Base-by-base conservation (phyloP, 2,888 invertebrate genomes). In the Chaitophorus viminalis region DNA sequence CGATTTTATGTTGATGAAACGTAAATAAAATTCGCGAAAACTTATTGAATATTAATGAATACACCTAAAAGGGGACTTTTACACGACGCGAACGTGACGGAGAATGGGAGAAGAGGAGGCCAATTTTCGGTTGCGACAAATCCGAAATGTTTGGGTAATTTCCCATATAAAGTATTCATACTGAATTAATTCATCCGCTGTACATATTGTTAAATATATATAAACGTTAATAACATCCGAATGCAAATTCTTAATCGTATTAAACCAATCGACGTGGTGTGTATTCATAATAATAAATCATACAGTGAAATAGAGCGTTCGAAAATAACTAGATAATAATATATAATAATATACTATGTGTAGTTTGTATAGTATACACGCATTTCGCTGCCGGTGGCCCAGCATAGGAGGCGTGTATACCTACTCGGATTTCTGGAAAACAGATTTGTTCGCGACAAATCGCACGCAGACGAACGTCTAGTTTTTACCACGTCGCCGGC, bases 361-460 rank as follows among this genome's bases (percentile, higher is more conserved):
- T n/a, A n/a, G n/a, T n/a, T n/a, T n/a, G n/a, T n/a, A n/a, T n/a
- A n/a, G n/a, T 36, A 6, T 36, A 6, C 6, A 36, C 36, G 6
- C 46, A 46, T 46, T 60, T 60, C 60, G 60, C 60, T 60, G 60
- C 60, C 25, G 60, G 60, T 25, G 60, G 60, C 25, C 21, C 21
- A 6, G 60, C 25, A 25, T 60, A 25, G 60, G 1, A 21, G 60
- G 60, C 9, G 21, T 60, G n/a, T n/a, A n/a, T n/a, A 54, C 54
- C 18, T 54, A 60, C 60, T 77, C 31, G 2, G 52, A 77, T 33
- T 54, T 31, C 77, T 54, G 77, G 52, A 25, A 21, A 77, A 77
- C 52, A 77, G 77, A 77, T 65, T 60, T 60, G 78, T 78, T 78
- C 33, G 36, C 5, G 78, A 78, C 39, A 21, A 60, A 70, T 29